These are phyloP conservation scores for Cheirogaleus medius DNA, from an alignment of 2,113 vertebrate genomes.

Conservation along the genomic window DNA sequence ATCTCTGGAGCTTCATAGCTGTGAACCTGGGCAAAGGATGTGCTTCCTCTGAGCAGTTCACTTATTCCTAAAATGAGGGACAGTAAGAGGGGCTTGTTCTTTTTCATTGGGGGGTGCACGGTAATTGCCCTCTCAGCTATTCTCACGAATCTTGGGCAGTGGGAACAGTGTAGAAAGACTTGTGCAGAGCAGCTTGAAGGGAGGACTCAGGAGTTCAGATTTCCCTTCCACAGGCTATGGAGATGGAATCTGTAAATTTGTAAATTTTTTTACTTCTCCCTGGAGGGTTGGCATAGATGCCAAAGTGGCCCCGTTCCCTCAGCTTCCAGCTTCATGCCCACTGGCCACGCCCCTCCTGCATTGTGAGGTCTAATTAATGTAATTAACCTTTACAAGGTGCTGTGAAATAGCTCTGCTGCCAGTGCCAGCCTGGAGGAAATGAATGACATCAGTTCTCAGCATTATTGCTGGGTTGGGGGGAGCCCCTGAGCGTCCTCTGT, in stretches of 20 bases:
- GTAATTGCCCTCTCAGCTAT: too few relatives aligned
- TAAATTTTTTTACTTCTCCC: neutral
- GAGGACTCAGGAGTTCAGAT: neutral
- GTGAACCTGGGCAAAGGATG: neutral
- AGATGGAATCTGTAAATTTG: neutral
- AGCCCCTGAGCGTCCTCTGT: neutral
- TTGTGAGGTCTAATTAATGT: constrained; percentile 40
- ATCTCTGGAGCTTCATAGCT: neutral
- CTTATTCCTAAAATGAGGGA: neutral
- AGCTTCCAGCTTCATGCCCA: neutral
- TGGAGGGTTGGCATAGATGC: neutral
- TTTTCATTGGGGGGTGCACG: neutral
- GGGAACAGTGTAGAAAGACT: neutral
- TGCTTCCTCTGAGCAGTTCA: neutral
- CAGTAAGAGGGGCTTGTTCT: neutral
- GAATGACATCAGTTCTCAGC: constrained; percentile 16
- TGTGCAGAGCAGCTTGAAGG: neutral
- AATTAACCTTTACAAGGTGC: constrained; percentile 44
- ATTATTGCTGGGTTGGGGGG: neutral
- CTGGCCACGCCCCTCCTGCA: neutral
- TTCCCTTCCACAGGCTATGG: neutral
- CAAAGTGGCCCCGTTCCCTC: too few relatives aligned
- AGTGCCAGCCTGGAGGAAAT: neutral
- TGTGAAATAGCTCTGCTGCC: neutral
- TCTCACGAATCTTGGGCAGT: neutral